These are phyloP conservation scores for Ceratina japonica DNA, from an alignment of 1,140 invertebrate genomes.

Conservation along the genomic window DNA sequence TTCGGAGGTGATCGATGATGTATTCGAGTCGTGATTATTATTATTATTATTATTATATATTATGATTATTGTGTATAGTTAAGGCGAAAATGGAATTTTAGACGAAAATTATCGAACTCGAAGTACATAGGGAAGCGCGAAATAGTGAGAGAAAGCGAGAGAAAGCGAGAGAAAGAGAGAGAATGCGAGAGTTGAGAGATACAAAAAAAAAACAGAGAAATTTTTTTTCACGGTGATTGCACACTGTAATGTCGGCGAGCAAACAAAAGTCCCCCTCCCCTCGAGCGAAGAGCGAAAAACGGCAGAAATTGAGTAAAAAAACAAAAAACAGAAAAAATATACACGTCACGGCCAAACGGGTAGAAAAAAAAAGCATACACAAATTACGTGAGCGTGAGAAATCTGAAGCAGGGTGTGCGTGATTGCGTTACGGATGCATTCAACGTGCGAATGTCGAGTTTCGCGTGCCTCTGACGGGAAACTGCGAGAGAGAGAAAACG, in stretches of 20 bases:
- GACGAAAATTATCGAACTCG: slow-evolving; percentile 72
- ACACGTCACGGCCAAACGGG: background rate
- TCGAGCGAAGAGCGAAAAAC: slow-evolving; percentile 44
- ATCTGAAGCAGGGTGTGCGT: slow-evolving; percentile 28
- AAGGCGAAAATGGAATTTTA: slow-evolving; percentile 76
- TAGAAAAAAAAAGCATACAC: slow-evolving; percentile 4
- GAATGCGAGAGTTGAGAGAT: slow-evolving; percentile 52
- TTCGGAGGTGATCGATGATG: slow-evolving; percentile 78
- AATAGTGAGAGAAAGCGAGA: slow-evolving; percentile 51
- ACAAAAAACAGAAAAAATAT: slow-evolving; percentile 19
- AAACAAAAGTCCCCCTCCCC: slow-evolving; percentile 71
- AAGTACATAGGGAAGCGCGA: slow-evolving; percentile 57
- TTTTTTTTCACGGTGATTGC: slow-evolving; percentile 73
- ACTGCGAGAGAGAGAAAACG: slow-evolving; percentile 19
- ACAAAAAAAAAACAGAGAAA: slow-evolving; percentile 12
- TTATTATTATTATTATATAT: slow-evolving; percentile 62
- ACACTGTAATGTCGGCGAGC: slow-evolving; percentile 75
- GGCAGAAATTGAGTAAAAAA: slow-evolving; percentile 31
- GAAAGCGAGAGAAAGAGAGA: slow-evolving; percentile 42
- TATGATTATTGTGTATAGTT: slow-evolving; percentile 76
- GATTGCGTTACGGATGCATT: slow-evolving; percentile 34
- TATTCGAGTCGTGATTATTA: slow-evolving; percentile 79
- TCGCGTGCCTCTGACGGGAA: background rate
- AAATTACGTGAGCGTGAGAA: slow-evolving; percentile 61
- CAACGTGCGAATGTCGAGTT: background rate